Conservation (phyloP, 2,797 vertebrate species). For the Pipistrellus pipistrellus region DNA sequence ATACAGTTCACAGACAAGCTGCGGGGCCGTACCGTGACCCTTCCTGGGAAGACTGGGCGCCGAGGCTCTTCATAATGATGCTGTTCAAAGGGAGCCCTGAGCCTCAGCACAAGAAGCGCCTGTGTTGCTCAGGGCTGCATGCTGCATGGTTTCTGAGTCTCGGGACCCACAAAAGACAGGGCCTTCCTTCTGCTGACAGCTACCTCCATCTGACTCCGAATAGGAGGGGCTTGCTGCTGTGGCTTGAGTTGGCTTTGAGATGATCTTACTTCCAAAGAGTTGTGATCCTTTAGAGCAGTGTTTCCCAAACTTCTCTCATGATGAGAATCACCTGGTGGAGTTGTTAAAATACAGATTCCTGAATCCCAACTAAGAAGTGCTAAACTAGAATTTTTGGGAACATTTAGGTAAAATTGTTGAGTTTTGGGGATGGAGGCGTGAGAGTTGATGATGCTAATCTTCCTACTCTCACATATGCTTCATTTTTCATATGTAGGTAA, state of each 20-base stretch:
- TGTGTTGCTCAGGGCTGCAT: no score
- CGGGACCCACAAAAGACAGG: not conserved
- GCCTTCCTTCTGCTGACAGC: not conserved
- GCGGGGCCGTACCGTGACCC: not conserved
- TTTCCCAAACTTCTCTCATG: no score
- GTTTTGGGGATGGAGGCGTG: no score
- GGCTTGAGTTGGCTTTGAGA: not conserved
- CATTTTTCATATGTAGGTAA: no score
- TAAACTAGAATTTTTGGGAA: no score
- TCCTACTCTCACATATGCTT: no score
- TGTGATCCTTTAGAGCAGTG: not conserved
- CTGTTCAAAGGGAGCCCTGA: not conserved
- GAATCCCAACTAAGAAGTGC: no score
- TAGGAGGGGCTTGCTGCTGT: not conserved
- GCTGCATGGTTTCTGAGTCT: not conserved
- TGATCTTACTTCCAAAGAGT: not conserved
- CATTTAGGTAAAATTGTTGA: no score
- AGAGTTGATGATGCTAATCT: no score
- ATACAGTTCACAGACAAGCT: not conserved
- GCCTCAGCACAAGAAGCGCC: not conserved
- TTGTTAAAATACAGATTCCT: no score
- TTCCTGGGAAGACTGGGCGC: not conserved
- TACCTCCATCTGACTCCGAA: not conserved
- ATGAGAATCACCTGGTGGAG: no score
- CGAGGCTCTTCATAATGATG: not conserved